Conservation (phyloP, 2,113 vertebrate genomes). For the Cephalopholis sonnerati region DNA sequence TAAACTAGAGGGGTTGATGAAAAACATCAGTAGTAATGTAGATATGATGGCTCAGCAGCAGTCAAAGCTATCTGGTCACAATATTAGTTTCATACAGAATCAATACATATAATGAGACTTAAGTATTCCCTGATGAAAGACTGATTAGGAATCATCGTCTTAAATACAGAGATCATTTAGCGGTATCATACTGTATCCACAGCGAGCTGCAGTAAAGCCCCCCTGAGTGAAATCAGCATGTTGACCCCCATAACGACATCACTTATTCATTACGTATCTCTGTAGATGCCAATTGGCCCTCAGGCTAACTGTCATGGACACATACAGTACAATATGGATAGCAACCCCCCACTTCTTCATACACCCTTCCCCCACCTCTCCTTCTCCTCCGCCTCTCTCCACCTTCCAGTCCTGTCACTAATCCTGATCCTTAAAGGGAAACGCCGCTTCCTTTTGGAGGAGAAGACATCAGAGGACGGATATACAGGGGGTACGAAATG, state of each 20-base stretch:
- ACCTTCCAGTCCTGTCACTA: conserved; percentile 66
- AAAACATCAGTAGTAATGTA: neutral
- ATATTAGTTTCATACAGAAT: neutral
- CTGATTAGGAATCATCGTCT: neutral
- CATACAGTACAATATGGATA: conserved; percentile 67
- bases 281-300: conserved; percentile 48
- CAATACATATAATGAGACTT: neutral
- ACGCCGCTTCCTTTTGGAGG: conserved; percentile 42
- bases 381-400: conserved; percentile 40
- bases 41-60: neutral
- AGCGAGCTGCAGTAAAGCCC: conserved; percentile 1
- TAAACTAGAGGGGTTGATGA: neutral
- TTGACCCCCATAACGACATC: conserved; percentile 51
- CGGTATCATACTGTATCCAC: neutral
- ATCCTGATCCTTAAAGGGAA: conserved; percentile 84
- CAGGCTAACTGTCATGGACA: conserved; percentile 60
- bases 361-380: conserved; percentile 60
- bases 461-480: neutral
- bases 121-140: neutral
- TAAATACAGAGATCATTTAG: neutral
- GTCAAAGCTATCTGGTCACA: neutral
- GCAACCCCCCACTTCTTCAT: conserved; percentile 42
- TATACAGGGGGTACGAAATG: too few relatives aligned
- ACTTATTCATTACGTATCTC: conserved; percentile 60
- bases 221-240: conserved; percentile 29